These are phyloP conservation scores for Arvicanthis niloticus DNA, from an alignment of 2,113 vertebrate species.

Conservation along the genomic window DNA sequence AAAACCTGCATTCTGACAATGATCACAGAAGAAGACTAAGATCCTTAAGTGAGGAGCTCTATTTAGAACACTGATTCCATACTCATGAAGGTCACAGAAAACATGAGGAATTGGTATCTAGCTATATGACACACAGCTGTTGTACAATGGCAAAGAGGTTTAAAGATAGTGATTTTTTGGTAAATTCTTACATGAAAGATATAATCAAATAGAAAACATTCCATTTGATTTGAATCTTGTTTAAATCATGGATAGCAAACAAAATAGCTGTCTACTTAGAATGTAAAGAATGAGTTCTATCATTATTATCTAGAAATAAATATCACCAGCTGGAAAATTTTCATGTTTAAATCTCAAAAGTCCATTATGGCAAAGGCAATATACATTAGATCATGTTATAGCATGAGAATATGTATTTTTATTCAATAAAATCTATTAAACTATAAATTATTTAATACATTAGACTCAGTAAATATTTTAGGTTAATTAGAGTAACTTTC, in stretches of 20 bases:
- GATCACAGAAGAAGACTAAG: background rate
- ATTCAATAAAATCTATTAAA: background rate
- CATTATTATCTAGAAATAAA: background rate
- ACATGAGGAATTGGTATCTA: background rate
- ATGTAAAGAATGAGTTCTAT: background rate
- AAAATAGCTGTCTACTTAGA: background rate
- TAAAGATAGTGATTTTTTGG: background rate
- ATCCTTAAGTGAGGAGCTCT: background rate
- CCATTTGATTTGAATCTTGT: background rate
- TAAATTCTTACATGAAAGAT: background rate
- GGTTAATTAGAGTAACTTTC: background rate
- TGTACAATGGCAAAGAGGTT: background rate
- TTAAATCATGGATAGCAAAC: background rate
- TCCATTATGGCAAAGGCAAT: background rate
- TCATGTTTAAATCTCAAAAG: background rate
- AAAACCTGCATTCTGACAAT: background rate
- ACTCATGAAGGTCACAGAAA: background rate
- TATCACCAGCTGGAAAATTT: too few species aligned
- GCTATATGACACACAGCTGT: background rate
- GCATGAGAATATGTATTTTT: background rate
- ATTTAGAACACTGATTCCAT: background rate
- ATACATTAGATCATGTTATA: background rate
- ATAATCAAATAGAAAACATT: background rate
- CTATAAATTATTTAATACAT: background rate
- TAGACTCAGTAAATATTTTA: background rate